These are phyloP conservation scores for Alaudala cheleensis DNA, from an alignment of 2,113 vertebrate genomes.

Conservation along the genomic window DNA sequence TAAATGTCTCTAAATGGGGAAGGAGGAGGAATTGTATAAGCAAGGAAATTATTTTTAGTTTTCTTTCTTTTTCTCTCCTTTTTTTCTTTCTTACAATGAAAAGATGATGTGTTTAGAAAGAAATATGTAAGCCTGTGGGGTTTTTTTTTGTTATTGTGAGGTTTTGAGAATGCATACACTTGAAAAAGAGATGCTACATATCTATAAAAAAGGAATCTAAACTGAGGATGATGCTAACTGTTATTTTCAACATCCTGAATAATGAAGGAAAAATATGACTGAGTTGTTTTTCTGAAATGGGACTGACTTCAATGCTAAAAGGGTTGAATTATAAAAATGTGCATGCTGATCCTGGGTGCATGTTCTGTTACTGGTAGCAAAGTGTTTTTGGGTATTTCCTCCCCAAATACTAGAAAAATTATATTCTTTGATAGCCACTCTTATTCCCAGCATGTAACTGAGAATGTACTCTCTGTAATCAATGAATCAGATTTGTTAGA, in stretches of 20 bases:
- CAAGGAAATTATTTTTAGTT: not conserved
- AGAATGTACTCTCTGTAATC: not conserved
- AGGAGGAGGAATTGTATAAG: not conserved
- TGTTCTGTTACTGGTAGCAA: not conserved
- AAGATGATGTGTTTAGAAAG: not conserved
- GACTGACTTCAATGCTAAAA: not conserved
- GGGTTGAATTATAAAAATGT: not conserved
- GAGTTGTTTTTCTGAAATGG: not conserved
- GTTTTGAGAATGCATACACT: fast-evolving
- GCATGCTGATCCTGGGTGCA: not conserved
- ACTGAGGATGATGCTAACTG: not conserved
- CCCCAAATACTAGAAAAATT: not conserved
- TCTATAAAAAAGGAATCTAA: not conserved
- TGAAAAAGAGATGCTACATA: not conserved
- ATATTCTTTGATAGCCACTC: not conserved
- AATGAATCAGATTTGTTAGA: not conserved
- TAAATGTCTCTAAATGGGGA: not conserved
- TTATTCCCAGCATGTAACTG: not conserved
- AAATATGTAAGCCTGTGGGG: not conserved
- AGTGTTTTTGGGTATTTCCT: fast-evolving
- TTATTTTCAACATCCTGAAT: not conserved
- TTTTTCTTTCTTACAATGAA: not conserved
- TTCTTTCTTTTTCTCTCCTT: not conserved
- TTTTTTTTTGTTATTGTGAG: not conserved
- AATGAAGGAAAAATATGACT: not conserved